Percentiles rank a stretch among this genome's conserved stretches.
phyloP scores from a whole-genome alignment of 2,888 invertebrate species.

The Orchesellides sinensis region DNA sequence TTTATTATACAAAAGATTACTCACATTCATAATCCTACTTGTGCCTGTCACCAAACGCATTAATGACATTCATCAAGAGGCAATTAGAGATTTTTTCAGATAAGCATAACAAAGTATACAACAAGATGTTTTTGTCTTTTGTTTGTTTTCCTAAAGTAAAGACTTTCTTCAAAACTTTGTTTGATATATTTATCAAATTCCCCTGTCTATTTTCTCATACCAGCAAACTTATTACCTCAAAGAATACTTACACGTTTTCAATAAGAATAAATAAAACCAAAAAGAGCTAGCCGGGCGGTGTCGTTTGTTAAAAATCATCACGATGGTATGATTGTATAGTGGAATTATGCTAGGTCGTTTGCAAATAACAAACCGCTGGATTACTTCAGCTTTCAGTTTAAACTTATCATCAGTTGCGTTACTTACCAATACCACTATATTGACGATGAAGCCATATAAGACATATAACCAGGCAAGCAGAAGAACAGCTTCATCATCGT shows the following conservation, averaged over 20 bases:
- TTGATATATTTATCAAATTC: neutral
- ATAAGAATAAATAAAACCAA: no score
- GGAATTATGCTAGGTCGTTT: no score
- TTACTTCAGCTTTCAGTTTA: neutral
- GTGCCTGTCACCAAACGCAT: neutral
- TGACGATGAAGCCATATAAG: conserved; percentile 45
- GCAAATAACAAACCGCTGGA: no score
- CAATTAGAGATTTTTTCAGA: neutral
- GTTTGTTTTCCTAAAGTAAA: neutral
- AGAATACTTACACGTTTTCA: neutral
- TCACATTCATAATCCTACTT: neutral
- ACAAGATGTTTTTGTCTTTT: no score
- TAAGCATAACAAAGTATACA: neutral
- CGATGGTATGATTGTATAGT: no score
- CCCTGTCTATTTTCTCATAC: neutral
- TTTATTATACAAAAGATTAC: no score
- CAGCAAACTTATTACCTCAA: neutral
- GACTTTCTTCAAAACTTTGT: neutral
- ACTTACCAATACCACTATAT: no score
- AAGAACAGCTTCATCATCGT: conserved; percentile 48
- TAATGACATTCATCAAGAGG: neutral
- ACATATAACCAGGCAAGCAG: conserved; percentile 1
- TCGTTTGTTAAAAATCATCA: no score
- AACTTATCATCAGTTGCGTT: neutral
- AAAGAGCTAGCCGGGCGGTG: no score